Evolutionary conservation across 2,797 vertebrate genomes (phyloP).

Genomic region (Mus minutoides): DNA sequence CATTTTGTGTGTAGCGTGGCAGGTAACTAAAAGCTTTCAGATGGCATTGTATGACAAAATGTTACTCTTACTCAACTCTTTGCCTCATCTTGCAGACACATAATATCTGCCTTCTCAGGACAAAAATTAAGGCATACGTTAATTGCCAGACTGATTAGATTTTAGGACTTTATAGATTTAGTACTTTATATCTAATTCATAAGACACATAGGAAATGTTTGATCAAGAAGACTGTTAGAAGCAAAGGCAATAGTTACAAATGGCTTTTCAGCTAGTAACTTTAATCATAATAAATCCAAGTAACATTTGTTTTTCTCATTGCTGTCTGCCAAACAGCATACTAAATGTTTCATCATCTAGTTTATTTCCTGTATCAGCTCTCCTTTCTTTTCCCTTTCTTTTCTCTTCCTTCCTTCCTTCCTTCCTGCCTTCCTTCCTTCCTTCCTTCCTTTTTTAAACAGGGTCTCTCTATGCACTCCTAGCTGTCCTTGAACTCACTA

Average conservation of each 20-base stretch:
- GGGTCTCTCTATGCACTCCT: not conserved
- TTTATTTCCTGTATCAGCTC: not conserved
- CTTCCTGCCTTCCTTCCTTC: not conserved
- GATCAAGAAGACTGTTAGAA: not conserved
- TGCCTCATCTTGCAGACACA: not conserved
- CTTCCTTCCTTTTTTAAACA: not conserved
- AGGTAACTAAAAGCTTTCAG: not conserved
- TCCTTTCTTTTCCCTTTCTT: not conserved
- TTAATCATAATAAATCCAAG: not conserved
- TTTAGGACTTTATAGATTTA: not conserved
- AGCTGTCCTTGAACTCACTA: not conserved
- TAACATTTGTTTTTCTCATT: not conserved
- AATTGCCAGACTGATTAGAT: not conserved
- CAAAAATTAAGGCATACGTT: not conserved
- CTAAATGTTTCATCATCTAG: not conserved
- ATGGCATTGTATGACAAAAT: not conserved
- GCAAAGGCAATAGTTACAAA: not conserved
- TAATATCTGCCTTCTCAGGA: not conserved
- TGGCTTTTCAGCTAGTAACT: not conserved
- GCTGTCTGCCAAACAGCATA: not conserved
- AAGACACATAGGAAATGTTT: conserved; percentile 21
- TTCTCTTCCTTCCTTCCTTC: not conserved
- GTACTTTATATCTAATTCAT: not conserved
- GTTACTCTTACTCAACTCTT: not conserved
- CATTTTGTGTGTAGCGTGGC: not conserved